Conservation (phyloP, 1,140 invertebrate species). For the silkworm (Bombyx mori) region ASM3026992v2 NC_085134.1:9866001-9866500, state of each 20-base stretch:
- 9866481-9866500: constrained; percentile 35
- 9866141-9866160: constrained; percentile 42
- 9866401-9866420: constrained; percentile 65
- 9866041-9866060: too few relatives aligned
- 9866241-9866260: constrained; percentile 68
- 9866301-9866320: constrained; percentile 57
- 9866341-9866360: constrained; percentile 55
- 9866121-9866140: constrained; percentile 62
- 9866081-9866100: constrained; percentile 18
- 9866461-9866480: constrained; percentile 34
- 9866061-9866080: too few relatives aligned
- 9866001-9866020: too few relatives aligned
- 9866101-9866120: constrained; percentile 47
- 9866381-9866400: constrained; percentile 54
- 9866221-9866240: constrained; percentile 68
- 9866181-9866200: constrained; percentile 68
- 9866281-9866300: constrained; percentile 48
- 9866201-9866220: constrained; percentile 70
- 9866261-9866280: constrained; percentile 67
- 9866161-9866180: constrained; percentile 17
- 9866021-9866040: too few relatives aligned
- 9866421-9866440: constrained; percentile 66
- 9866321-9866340: constrained; percentile 29
- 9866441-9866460: constrained; percentile 59
- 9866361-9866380: constrained; percentile 35